Evolutionary conservation across 2,113 vertebrate genomes (phyloP).

Genomic region (Cathartes aura): DNA sequence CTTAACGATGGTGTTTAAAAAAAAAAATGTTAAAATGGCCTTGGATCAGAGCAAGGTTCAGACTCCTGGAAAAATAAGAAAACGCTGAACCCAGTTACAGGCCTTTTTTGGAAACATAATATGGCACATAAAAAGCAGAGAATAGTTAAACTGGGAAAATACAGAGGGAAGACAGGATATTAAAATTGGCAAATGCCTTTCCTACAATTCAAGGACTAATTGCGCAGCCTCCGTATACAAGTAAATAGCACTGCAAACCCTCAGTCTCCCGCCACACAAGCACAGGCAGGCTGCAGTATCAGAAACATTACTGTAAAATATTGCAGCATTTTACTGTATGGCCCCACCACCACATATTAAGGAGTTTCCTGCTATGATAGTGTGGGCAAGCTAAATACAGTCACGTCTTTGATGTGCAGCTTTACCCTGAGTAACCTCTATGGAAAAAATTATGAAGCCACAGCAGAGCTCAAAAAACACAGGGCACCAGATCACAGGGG

Average conservation of each 20-base stretch:
- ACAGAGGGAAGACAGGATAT: background rate
- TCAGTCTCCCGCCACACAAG: background rate
- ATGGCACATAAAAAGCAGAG: background rate
- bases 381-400: background rate
- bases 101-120: background rate
- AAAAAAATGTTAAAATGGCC: background rate
- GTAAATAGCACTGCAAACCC: background rate
- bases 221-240: rapidly evolving
- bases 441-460: conserved; percentile 11
- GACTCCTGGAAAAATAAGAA: background rate
- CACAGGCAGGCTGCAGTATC: background rate
- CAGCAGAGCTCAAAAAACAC: background rate
- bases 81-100: background rate
- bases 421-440: conserved; percentile 31
- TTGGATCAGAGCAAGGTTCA: background rate
- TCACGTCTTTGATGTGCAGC: background rate
- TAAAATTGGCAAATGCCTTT: background rate
- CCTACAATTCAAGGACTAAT: background rate
- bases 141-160: background rate
- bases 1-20: background rate
- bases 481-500: conserved; percentile 8
- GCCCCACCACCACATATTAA: background rate
- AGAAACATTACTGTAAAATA: background rate
- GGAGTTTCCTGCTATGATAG: background rate
- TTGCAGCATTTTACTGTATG: background rate